Base-by-base conservation (phyloP, 2,888 invertebrate genomes). In the Ptychoptera contaminata region DNA sequence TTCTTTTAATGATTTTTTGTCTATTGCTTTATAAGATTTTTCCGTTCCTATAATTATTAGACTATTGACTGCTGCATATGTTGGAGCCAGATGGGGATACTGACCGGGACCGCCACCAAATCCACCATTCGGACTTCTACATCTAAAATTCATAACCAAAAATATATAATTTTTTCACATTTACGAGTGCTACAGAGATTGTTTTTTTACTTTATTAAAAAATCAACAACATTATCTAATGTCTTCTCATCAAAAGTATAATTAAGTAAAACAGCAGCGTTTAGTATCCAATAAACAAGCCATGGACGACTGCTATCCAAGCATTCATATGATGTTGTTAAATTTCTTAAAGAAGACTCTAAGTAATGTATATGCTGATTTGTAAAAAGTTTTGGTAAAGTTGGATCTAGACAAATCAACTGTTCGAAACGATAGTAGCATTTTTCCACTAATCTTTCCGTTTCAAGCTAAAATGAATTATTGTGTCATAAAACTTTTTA, bases 251-350 rank as follows among this genome's bases (percentile, higher is more conserved):
- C 67, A 46, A 85, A 65, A 46, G 70, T 67, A 49, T 74, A 73
- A 49, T 76, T 78, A 32, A 92, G 65, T 49, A 96, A 67, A 60
- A 85, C 80, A 34, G 97, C 69, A 6, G 90, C 78, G 68, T 98
- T 93, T 32, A 96, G 64, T 49, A 88, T 90, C 98, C 98, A 99
- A 61, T 94, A 99, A 56, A 91, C 81, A 48, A 97, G 70, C 98
- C 98, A 98, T 8, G 97, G 82, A 55, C 94, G 77, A 63, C 94
- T 96, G 9, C 91, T 85, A 72, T 98, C 97, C 51, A 98, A 69
- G 58, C 79, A 78, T 76, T 82, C 77, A 58, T 87, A 90, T 48
- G 74, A 72, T 47, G 69, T 67, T 37, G 83, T 79, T 52, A 92
- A 67, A 55, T 72, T 67, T 38, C 68, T 69, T 16, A 92, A 60